Base-by-base conservation (phyloP, 2,888 invertebrate species). In the Leptopilina drosophilae region DNA sequence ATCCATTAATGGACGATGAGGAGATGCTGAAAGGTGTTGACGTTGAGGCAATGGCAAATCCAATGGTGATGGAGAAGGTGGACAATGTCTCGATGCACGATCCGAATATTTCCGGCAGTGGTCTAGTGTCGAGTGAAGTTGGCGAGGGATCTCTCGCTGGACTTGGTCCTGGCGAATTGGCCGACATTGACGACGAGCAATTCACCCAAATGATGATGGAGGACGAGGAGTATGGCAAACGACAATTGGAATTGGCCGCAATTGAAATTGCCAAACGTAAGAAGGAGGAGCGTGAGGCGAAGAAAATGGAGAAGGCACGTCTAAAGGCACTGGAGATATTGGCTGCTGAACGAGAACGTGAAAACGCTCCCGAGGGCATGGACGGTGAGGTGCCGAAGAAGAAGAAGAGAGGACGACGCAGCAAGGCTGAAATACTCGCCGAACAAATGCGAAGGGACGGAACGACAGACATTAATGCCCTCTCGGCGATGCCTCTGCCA, bases 151-250 rank as follows among this genome's bases (percentile, higher is more conserved):
- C 90, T 0, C 80, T 91, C 12, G 87, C 90, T 0, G 89, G 91
- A 33, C 84, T 91, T 0, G 90, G 89, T 1, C 84, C 91, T 2
- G 88, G 87, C 0, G 91, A 90, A 59, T 84, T 91, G 11, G 90
- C 88, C 12, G 91, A 90, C 1, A 82, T 91, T 9, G 91, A 91
- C 66, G 91, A 91, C 5, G 91, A 91, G 49, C 90, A 91, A 56
- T 81, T 91, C 33, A 90, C 90, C 62, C 90, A 90, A 77, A 93
- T 93, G 87, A 93, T 94, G 94, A 94, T 94, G 90, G 94, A 94
- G 83, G 94, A 94, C 73, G 94, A 94, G 86, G 94, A 94, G 82
- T 94, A 93, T 66, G 94, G 94, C 0, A 93, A 93, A 53, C 93
- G 93, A 15, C 94, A 93, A 84, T 87, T 93, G 5, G 93, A 93